Evolutionary conservation across 1,140 invertebrate genomes (phyloP).

Genomic region (Cydia splendana): DNA sequence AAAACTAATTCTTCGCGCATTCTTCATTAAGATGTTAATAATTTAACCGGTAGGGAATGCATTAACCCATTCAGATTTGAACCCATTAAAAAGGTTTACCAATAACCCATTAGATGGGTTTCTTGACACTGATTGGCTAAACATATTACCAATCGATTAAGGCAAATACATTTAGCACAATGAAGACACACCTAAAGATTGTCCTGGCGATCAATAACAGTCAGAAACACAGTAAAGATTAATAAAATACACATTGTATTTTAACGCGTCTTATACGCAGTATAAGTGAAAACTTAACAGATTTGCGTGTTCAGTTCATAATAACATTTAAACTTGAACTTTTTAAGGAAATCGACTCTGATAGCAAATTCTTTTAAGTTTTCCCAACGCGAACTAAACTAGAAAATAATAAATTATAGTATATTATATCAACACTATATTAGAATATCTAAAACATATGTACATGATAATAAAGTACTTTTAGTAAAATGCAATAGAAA

Average conservation of each 20-base stretch:
- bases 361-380: conserved; percentile 8
- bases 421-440: conserved; percentile 10
- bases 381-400: conserved; percentile 11
- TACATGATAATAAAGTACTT: conserved; percentile 1
- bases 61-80: neutral
- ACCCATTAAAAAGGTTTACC: neutral
- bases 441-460: conserved; percentile 15
- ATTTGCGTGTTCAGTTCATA: neutral
- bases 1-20: neutral
- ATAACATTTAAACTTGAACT: neutral
- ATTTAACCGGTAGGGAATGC: neutral
- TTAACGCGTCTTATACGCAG: neutral
- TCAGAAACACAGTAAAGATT: neutral
- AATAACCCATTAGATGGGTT: neutral
- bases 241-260: neutral
- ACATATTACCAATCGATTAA: neutral
- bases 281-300: conserved; percentile 7
- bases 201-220: neutral
- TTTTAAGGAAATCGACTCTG: neutral
- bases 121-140: neutral
- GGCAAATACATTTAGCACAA: neutral
- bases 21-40: neutral
- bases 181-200: neutral
- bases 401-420: conserved; percentile 17
- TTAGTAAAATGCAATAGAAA: conserved; percentile 15